Conservation (phyloP, 2,113 vertebrate genomes). For the Crypturellus undulatus region DNA sequence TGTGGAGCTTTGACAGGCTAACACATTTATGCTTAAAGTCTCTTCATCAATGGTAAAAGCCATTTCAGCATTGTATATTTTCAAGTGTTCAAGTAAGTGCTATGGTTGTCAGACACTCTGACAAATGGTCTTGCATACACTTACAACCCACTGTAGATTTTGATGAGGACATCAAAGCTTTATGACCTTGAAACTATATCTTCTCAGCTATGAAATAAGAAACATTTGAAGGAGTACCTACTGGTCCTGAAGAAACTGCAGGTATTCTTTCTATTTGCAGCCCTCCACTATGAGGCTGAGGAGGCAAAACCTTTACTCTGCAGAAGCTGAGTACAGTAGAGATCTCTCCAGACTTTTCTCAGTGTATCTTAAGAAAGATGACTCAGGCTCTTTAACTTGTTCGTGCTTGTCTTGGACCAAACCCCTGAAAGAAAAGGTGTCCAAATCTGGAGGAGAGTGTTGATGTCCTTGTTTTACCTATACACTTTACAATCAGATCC, state of each 20-base stretch:
- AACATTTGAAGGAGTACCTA: neutral
- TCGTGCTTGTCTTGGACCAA: neutral
- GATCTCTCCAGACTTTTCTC: neutral
- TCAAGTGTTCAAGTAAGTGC: neutral
- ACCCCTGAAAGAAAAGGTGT: neutral
- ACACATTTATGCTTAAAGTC: neutral
- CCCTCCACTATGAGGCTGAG: neutral
- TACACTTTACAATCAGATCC: neutral
- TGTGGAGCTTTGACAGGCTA: neutral
- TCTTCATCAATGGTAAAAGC: neutral
- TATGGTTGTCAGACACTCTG: neutral
- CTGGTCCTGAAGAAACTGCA: neutral
- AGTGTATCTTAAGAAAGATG: neutral
- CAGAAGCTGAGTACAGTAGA: neutral
- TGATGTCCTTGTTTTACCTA: neutral
- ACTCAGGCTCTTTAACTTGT: neutral
- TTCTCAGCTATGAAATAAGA: neutral
- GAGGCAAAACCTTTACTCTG: neutral
- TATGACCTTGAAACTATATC: neutral
- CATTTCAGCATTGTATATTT: neutral
- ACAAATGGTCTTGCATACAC: neutral
- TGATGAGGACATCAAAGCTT: constrained; percentile 9
- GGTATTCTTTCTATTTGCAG: neutral
- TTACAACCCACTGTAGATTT: neutral
- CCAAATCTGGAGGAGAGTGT: neutral